Evolutionary conservation across 2,888 invertebrate species (phyloP).

Genomic region (Sinotaia quadrata): DNA sequence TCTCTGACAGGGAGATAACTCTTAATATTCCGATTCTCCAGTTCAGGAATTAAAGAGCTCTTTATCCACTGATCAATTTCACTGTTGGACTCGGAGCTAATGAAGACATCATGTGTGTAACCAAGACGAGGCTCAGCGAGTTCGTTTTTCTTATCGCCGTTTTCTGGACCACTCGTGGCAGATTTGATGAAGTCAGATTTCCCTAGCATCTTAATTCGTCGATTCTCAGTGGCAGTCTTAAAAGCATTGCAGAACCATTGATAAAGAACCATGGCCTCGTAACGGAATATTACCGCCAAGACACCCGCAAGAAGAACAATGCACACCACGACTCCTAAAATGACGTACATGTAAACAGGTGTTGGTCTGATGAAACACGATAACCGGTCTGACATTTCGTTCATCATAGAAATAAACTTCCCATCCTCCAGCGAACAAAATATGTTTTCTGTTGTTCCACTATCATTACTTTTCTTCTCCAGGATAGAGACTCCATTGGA

Average conservation of each 20-base stretch:
- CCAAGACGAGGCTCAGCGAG: no score
- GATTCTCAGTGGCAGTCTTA: no score
- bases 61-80: slow-evolving; percentile 15
- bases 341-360: neutral
- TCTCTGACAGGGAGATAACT: slow-evolving; percentile 3
- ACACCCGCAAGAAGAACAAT: neutral
- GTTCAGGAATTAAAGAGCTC: neutral
- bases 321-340: neutral
- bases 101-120: slow-evolving; percentile 8
- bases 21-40: neutral
- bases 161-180: no score
- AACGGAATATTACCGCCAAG: slow-evolving; percentile 8
- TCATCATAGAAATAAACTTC: neutral
- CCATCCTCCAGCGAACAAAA: slow-evolving; percentile 1
- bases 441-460: neutral
- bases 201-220: no score
- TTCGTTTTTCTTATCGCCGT: no score
- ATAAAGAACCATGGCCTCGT: neutral
- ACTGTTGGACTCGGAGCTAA: slow-evolving; percentile 4
- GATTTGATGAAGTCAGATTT: no score
- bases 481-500: neutral
- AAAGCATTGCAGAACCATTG: neutral
- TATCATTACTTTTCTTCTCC: no score
- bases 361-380: neutral
- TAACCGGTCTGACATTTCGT: neutral